phyloP scores from a whole-genome alignment of 37 sponge, comb jelly and placozoan genomes.

The Diacarnus erythraeanus region DNA sequence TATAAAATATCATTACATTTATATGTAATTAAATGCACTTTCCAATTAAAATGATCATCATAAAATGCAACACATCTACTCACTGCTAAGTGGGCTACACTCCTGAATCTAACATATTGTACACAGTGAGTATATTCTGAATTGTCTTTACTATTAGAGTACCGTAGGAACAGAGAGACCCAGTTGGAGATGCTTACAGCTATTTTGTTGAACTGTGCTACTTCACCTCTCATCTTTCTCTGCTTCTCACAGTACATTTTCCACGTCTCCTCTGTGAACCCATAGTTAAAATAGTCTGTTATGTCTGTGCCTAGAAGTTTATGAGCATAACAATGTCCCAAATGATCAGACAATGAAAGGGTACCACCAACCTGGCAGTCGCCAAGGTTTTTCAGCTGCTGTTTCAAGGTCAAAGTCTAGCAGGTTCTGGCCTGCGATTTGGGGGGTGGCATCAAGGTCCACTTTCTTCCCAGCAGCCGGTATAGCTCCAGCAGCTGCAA shows the following conservation, averaged over 20 bases:
- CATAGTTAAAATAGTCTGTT: constrained; percentile 99
- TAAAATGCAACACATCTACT: background rate
- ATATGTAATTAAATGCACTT: background rate
- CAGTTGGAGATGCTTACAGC: constrained; percentile 28
- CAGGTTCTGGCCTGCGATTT: constrained; percentile 83
- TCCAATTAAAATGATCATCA: background rate
- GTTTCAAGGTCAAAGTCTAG: constrained; percentile 85
- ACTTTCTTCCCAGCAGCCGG: constrained; percentile 58
- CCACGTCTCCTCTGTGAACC: constrained; percentile 98
- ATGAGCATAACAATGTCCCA: constrained; percentile 1
- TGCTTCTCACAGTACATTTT: constrained; percentile 95
- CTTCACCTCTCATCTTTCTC: constrained; percentile 67
- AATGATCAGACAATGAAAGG: too few species aligned
- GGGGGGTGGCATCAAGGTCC: constrained; percentile 87
- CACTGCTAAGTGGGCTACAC: background rate
- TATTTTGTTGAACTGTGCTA: constrained; percentile 53
- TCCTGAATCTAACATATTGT: background rate
- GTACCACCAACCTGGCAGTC: constrained; percentile 70
- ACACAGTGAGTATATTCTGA: background rate
- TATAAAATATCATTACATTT: too few species aligned
- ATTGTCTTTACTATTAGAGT: constrained; percentile 18
- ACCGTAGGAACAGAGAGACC: background rate
- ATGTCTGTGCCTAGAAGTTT: constrained; percentile 87
- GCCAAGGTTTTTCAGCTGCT: constrained; percentile 94
- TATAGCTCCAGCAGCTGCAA: constrained; percentile 2